Base-by-base conservation (phyloP, 2,797 vertebrate species). In the Betta splendens region DNA sequence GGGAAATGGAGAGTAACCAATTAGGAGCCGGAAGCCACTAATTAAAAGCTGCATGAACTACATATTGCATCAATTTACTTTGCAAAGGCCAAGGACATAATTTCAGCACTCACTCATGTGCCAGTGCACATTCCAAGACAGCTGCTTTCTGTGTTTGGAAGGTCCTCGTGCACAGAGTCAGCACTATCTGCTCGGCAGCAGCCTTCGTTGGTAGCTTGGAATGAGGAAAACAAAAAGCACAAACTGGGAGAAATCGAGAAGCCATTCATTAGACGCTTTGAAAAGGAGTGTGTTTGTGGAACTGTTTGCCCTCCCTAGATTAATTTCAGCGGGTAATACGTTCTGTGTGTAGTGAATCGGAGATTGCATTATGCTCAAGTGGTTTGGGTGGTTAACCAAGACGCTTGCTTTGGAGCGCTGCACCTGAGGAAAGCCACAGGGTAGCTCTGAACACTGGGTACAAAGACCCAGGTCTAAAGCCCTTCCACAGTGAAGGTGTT, bases 21-120 rank as follows among this genome's bases (percentile, higher is more conserved):
- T 91, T 89, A 90, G 88, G 80, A 89, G 85, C 86, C 81, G 89
- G 91, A 93, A 91, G 87, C 89, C 90, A 88, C 91, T 91, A 91
- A 92, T 93, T 91, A 91, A 91, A 92, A 93, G 88, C 86, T 89
- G 79, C 84, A 84, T 84, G 83, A 83, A 83, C 81, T 74, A 85
- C 88, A 88, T 86, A 90, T 89, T 90, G 85, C 86, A 91, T 91
- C 88, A 84, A 85, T 89, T 89, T 87, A 84, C 90, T 85, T 85
- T 79, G 84, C 71, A 25, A 77, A 69, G 75, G 73, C 75, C 74
- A 42, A 79, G 72, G 68, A 85, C 83, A 78, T 89, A 85, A 88
- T 89, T 91, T 89, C 72, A 64, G 80, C 72, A 76, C 69, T 64
- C 13, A 63, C 80, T 80, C 35, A 72, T 80, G 52, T 13, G 68